A percentile compares a stretch with the other conserved stretches of the same genome.
Evolutionary conservation across 2,888 invertebrate genomes (phyloP).

Genomic region (Caenorhabditis sp.): DNA sequence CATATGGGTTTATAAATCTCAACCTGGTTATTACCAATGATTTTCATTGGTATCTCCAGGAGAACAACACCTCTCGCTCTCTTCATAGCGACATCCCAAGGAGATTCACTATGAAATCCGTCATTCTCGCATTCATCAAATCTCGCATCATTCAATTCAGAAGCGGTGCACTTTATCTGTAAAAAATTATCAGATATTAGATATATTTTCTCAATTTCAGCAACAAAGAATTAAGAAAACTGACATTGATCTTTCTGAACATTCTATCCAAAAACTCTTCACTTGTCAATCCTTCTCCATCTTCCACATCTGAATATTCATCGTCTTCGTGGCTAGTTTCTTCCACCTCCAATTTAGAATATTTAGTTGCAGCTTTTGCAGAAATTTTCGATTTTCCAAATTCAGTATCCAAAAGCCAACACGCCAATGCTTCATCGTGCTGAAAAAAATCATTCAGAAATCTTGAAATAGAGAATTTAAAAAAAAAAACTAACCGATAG

Average conservation of each 20-base stretch:
- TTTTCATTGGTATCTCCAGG: constrained; percentile 8
- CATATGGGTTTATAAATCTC: too few relatives aligned
- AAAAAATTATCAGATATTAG: constrained; percentile 11
- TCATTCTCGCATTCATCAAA: not conserved
- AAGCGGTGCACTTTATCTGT: constrained; percentile 22
- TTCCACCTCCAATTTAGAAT: constrained; percentile 2
- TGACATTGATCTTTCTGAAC: constrained; percentile 31
- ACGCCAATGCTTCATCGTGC: constrained; percentile 46
- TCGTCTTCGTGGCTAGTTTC: constrained; percentile 13
- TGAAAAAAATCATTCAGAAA: constrained; percentile 8
- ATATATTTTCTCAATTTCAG: too few relatives aligned
- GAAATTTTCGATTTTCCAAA: constrained; percentile 14
- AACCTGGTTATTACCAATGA: not conserved
- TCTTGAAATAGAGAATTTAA: not conserved
- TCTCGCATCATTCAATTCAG: not conserved
- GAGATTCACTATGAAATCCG: constrained; percentile 11
- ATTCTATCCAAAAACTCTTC: constrained; percentile 20
- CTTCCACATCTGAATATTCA: not conserved
- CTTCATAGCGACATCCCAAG: constrained; percentile 14
- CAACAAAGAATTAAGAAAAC: not conserved
- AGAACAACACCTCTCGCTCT: not conserved
- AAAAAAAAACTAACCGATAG: not conserved
- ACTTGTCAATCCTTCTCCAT: constrained; percentile 27
- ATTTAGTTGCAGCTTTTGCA: constrained; percentile 7
- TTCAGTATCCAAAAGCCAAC: constrained; percentile 49